Percentiles rank a stretch among this genome's conserved stretches.
Evolutionary conservation across 2,797 vertebrate genomes (phyloP).

Genomic region (Typhlichthys subterraneus): DNA sequence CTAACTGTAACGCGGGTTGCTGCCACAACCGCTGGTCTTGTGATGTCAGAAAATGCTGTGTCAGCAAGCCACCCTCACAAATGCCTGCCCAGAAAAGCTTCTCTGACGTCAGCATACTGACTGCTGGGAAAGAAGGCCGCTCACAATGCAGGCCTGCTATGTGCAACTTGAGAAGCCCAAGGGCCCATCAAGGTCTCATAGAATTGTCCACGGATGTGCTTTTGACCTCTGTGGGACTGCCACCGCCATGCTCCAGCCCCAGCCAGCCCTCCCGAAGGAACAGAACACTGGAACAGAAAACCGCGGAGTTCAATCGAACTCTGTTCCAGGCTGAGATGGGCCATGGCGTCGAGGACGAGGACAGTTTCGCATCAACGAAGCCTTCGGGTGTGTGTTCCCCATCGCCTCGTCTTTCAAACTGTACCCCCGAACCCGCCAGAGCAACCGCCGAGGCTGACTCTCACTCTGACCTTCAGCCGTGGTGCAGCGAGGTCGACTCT

Average conservation of each 20-base stretch:
- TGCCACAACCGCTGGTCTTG: constrained; percentile 85
- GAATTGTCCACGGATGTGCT: constrained; percentile 61
- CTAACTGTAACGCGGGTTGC: constrained; percentile 74
- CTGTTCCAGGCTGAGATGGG: constrained; percentile 90
- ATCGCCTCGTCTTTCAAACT: constrained; percentile 15
- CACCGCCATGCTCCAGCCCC: constrained; percentile 52
- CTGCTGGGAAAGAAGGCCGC: constrained; percentile 58
- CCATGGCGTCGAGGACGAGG: constrained; percentile 60
- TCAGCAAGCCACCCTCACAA: constrained; percentile 63
- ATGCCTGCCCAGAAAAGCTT: constrained; percentile 83
- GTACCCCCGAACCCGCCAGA: constrained; percentile 42
- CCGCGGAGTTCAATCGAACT: constrained; percentile 91
- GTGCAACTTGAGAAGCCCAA: constrained; percentile 41
- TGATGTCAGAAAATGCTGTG: constrained; percentile 75
- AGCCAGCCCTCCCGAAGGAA: constrained; percentile 76
- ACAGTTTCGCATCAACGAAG: constrained; percentile 54
- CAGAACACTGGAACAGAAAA: constrained; percentile 89
- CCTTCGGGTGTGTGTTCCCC: constrained; percentile 54
- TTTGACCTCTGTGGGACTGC: constrained; percentile 54
- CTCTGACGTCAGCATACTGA: constrained; percentile 80
- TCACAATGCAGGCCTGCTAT: constrained; percentile 41
- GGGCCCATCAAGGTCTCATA: constrained; percentile 38
- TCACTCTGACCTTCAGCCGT: constrained; percentile 36
- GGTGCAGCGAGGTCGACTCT: constrained; percentile 30
- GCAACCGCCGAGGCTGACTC: constrained; percentile 32